Conservation (phyloP, 30 jellyfish, hydroid and myxozoan species). For the Pelagia noctiluca region DNA sequence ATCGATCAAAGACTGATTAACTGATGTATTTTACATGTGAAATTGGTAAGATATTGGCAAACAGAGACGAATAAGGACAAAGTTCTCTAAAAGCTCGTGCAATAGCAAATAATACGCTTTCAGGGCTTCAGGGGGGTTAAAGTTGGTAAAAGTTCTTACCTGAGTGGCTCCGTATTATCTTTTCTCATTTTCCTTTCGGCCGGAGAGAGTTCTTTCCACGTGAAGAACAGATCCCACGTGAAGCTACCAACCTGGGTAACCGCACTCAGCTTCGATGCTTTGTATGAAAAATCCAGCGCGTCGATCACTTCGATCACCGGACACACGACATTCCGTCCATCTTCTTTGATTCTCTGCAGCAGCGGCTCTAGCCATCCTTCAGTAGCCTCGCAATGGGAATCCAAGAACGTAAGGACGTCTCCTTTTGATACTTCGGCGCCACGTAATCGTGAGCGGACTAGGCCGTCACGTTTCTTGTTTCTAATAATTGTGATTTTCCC, state of each 20-base stretch:
- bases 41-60: no score
- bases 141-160: constrained; percentile 35
- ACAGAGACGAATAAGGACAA: no score
- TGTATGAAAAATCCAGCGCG: constrained; percentile 85
- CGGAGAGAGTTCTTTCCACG: constrained; percentile 88
- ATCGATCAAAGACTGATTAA: no score
- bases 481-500: constrained; percentile 53
- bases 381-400: constrained; percentile 95
- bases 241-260: constrained; percentile 93
- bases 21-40: no score
- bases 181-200: constrained; percentile 68
- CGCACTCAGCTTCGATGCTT: constrained; percentile 72
- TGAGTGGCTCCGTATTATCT: constrained; percentile 78
- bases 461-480: constrained; percentile 76
- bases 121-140: no score
- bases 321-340: constrained; percentile 83
- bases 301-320: constrained; percentile 91
- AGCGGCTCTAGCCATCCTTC: constrained; percentile 94
- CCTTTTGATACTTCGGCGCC: constrained; percentile 88
- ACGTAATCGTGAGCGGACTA: constrained; percentile 89
- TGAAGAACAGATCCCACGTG: constrained; percentile 92
- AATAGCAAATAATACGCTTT: no score
- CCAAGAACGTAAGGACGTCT: constrained; percentile 83
- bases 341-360: constrained; percentile 72
- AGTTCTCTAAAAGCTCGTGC: no score